Evolutionary conservation across 2,113 vertebrate genomes (phyloP).

Genomic region (Syrrhaptes paradoxus): DNA sequence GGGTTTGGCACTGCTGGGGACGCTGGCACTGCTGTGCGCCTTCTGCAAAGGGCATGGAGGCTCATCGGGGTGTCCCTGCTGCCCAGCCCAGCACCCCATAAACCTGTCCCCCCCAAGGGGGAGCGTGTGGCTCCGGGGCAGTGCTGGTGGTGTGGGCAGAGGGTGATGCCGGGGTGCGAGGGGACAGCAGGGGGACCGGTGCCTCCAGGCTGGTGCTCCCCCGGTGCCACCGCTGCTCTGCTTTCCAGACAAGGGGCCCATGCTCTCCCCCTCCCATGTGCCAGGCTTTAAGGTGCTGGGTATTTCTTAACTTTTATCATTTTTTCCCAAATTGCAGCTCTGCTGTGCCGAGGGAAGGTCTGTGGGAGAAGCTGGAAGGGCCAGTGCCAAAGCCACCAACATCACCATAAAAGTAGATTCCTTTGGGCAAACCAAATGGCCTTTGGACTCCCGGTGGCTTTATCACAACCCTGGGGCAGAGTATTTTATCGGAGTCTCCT

Average conservation of each 20-base stretch:
- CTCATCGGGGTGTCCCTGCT: background rate
- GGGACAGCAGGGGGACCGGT: accelerated
- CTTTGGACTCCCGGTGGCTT: background rate
- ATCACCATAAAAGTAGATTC: conserved; percentile 69
- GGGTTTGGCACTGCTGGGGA: background rate
- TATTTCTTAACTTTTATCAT: background rate
- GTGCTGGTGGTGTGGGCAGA: background rate
- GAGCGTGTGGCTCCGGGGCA: background rate
- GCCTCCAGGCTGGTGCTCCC: background rate
- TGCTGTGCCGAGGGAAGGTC: conserved; percentile 64
- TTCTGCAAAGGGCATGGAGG: background rate
- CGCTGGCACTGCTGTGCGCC: background rate
- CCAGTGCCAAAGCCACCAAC: conserved; percentile 41
- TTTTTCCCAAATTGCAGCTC: background rate
- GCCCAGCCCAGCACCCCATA: no score
- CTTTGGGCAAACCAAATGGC: background rate
- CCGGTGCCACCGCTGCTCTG: background rate
- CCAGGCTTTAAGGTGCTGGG: background rate
- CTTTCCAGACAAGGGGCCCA: background rate
- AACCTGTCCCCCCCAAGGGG: background rate
- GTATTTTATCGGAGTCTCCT: background rate
- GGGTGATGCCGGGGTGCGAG: background rate
- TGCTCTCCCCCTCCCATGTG: accelerated
- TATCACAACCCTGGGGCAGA: background rate
- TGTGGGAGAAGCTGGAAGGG: conserved; percentile 69